Evolutionary conservation across 2,797 vertebrate species (phyloP), one percentile per base, ranked within the genome.

Genomic region (Cyprinella venusta): DNA sequence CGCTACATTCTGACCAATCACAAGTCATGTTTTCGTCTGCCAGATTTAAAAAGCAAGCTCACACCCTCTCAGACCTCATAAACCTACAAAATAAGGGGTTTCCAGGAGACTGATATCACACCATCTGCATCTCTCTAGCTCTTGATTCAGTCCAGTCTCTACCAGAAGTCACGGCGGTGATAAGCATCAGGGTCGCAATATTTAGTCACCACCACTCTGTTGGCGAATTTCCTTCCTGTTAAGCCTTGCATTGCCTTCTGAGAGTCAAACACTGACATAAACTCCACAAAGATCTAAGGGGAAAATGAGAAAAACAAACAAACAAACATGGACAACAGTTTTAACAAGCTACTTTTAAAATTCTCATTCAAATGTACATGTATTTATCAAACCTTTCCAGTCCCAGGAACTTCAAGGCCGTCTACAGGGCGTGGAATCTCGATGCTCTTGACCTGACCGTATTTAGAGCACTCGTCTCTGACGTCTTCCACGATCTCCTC

Each of bases 231-330:
- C 91, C 97, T 95, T 87, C 97, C 97, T 0, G 96, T 97, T 85
- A 98, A 94, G 81, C 96, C 97, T 92, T 98, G 97, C 97, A 97
- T 97, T 92, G 97, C 97, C 93, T 97, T 98, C 95, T 98, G 97
- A 92, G 96, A 97, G 94, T 98, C 97, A 56, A 96, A 97, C 83
- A 97, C 95, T 1, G 97, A 97, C 86, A 95, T 96, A 92, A 98
- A 98, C 91, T 98, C 97, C 94, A 98, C 96, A 77, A 98, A 98
- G 87, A 97, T 97, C 97, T 97, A 64, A 78, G 63, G 59, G 15
- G 45, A 15, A 45, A 79, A 19, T 45, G 12, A 52, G 0, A 33
- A 45, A 24, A 16, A 9, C 33, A 36, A 33, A 9, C 33, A 36
- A 33, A 33, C 30, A 33, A 33, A 36, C 12, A 69, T 19, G 70